Conservation (phyloP, 1,140 invertebrate genomes). For the Bradysia coprophila region DNA sequence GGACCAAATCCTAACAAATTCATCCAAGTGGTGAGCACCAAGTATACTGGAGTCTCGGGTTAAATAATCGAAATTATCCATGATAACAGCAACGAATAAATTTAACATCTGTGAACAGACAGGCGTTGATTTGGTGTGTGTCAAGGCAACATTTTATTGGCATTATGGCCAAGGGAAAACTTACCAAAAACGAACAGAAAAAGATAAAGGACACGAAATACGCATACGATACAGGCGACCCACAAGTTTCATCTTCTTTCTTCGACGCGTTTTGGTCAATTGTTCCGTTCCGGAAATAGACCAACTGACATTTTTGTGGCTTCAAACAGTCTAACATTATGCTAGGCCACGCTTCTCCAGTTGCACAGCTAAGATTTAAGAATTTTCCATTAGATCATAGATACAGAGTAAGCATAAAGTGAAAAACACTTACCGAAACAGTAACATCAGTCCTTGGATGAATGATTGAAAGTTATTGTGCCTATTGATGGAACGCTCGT, state of each 20-base stretch:
- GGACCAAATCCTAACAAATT: constrained; percentile 98
- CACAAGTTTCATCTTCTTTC: constrained; percentile 53
- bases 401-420: neutral
- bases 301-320: constrained; percentile 55
- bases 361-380: constrained; percentile 71
- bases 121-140: no score
- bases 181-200: constrained; percentile 96
- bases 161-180: constrained; percentile 10
- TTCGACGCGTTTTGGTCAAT: no score
- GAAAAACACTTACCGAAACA: constrained; percentile 78
- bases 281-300: no score
- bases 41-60: constrained; percentile 97
- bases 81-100: constrained; percentile 99
- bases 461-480: constrained; percentile 99
- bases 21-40: constrained; percentile 98
- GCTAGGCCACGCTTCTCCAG: constrained; percentile 97
- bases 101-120: constrained; percentile 82
- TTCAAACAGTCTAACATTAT: constrained; percentile 96
- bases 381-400: neutral
- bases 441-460: constrained; percentile 92
- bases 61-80: constrained; percentile 99
- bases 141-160: neutral
- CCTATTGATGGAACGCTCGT: constrained; percentile 81
- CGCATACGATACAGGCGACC: constrained; percentile 86
- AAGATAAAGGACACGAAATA: constrained; percentile 99